Base-by-base conservation (phyloP, 2,888 invertebrate species). In the Epistrophe eligans region DNA sequence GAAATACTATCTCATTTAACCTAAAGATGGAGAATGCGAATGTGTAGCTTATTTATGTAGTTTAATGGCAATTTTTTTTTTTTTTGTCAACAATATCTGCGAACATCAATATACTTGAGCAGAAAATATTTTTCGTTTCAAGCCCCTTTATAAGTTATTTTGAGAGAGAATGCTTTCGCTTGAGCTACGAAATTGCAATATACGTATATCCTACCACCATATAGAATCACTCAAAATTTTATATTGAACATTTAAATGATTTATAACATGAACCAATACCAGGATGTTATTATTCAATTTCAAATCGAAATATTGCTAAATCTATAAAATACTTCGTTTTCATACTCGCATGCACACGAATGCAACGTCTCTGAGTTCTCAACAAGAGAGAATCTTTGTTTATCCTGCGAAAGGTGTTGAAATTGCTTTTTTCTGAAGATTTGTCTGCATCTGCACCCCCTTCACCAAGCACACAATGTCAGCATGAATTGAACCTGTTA, bases 361-460 rank as follows among this genome's bases (percentile, higher is more conserved):
- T 28, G 24, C 35, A 64, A 64, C 19, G 8, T 9, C 15, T 55
- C 8, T 15, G 15, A 11, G 0, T 28, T 28, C n/a, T 28, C 1
- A 24, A 15, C 24, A 24, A 24, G 24, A 24, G 24, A 24, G 62
- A 13, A 0, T 28, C 64, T 64, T 10, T 64, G 45, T 43, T 64
- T 76, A 66, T 73, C 67, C 60, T 70, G 55, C 73, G 62, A 48
- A 74, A 83, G 77, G 83, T 77, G 82, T 72, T 64, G 45, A 77
- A 77, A 77, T 77, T 82, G 67, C 72, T 55, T 73, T 77, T 76
- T 67, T 57, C 48, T 66, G 15, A 77, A 67, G 40, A 45, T 5
- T 4, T n/a, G 5, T 15, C 48, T 13, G 1, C 50, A 4, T 24
- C 10, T 4, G 2, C 19, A 1, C 6, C 5, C 24, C 24, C 24